Conservation (phyloP, 2,888 invertebrate species). For the Cheilosia urbana region DNA sequence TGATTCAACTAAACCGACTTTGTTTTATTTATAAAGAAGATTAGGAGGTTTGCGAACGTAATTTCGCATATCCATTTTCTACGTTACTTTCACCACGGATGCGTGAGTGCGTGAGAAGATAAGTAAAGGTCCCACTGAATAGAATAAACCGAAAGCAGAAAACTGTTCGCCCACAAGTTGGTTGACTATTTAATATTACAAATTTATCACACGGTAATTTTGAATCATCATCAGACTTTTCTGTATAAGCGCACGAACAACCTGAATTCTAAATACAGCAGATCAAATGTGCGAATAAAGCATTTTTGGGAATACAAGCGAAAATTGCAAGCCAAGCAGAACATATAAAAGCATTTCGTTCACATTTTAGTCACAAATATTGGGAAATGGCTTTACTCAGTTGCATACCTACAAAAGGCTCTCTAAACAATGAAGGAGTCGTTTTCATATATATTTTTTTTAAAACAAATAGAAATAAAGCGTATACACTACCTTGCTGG, state of each 20-base stretch:
- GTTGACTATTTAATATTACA: neutral
- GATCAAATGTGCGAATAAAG: neutral
- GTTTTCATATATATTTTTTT: constrained; percentile 7
- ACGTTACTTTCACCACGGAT: too few relatives aligned
- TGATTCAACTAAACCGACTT: too few relatives aligned
- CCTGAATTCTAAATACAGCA: constrained; percentile 33
- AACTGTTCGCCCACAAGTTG: too few relatives aligned
- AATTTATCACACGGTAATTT: neutral
- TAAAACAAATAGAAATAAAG: constrained; percentile 74
- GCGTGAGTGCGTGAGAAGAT: too few relatives aligned
- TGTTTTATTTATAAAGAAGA: too few relatives aligned
- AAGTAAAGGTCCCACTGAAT: neutral
- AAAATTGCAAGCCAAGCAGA: constrained; percentile 52
- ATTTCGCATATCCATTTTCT: too few relatives aligned
- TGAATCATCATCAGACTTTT: constrained; percentile 46
- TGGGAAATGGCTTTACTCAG: constrained; percentile 56
- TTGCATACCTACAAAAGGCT: constrained; percentile 60
- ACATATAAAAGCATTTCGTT: constrained; percentile 21
- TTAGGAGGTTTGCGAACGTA: too few relatives aligned
- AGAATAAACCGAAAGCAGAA: neutral
- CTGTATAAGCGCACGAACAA: constrained; percentile 10
- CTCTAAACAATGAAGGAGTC: constrained; percentile 55
- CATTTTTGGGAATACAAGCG: constrained; percentile 30
- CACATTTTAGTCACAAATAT: constrained; percentile 58
- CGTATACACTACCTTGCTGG: constrained; percentile 84